Conservation (phyloP, 2,888 invertebrate species). For the Folsomia candida region DNA sequence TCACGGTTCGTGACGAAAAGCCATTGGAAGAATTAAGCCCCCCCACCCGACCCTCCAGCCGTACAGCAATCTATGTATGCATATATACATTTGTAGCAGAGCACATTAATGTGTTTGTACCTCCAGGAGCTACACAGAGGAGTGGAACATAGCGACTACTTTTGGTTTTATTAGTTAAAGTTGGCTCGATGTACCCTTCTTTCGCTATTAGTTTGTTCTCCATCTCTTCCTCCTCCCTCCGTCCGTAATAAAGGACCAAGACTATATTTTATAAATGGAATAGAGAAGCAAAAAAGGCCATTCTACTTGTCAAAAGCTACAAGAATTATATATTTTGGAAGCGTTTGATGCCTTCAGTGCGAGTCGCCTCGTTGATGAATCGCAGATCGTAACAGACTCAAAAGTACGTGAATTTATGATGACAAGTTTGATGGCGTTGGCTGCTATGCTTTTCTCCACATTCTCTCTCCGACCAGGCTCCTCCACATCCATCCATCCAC, state of each 20-base stretch:
- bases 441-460: slow-evolving; percentile 40
- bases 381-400: slow-evolving; percentile 47
- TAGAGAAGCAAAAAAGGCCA: slow-evolving; percentile 47
- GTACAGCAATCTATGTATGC: neutral
- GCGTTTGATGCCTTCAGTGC: slow-evolving; percentile 48
- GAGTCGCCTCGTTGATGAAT: slow-evolving; percentile 45
- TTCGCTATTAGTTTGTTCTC: neutral
- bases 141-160: too few species aligned
- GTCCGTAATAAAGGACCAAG: slow-evolving; percentile 33
- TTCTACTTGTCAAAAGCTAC: slow-evolving; percentile 46
- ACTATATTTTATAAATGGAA: slow-evolving; percentile 45
- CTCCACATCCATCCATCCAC: neutral
- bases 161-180: neutral
- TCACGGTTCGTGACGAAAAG: slow-evolving; percentile 36
- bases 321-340: slow-evolving; percentile 50
- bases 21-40: slow-evolving; percentile 23
- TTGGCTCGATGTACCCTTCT: slow-evolving; percentile 1
- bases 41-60: neutral
- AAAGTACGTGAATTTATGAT: slow-evolving; percentile 47
- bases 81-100: neutral
- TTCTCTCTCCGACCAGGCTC: slow-evolving; percentile 21
- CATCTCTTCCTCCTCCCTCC: slow-evolving; percentile 11
- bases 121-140: too few species aligned
- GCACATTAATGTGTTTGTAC: too few species aligned
- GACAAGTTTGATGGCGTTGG: slow-evolving; percentile 48